These are phyloP conservation scores for Natator depressus DNA, from an alignment of 2,113 vertebrate genomes.

Conservation along the genomic window DNA sequence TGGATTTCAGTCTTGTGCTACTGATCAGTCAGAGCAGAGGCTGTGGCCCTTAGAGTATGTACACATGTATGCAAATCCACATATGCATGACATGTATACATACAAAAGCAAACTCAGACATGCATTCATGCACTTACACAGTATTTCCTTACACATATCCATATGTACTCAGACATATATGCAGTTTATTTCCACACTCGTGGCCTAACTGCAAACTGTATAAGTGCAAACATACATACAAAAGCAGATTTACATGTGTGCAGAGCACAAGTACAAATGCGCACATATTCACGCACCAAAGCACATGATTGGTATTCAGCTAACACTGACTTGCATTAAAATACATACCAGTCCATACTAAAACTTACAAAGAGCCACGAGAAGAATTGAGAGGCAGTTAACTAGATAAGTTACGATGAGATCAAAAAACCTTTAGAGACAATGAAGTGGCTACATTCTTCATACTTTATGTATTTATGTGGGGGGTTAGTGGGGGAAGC, in stretches of 20 bases:
- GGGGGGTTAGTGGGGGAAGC: constrained; percentile 41
- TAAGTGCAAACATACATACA: not conserved
- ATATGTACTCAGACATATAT: not conserved
- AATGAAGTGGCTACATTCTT: constrained; percentile 71
- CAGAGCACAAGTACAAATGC: not conserved
- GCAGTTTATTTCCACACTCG: not conserved
- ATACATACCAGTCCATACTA: constrained; percentile 53
- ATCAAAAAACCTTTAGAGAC: constrained; percentile 1
- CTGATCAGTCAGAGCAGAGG: not conserved
- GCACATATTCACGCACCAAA: constrained; percentile 5
- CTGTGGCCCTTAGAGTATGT: not conserved
- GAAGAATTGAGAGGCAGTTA: constrained; percentile 72
- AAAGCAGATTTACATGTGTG: constrained; percentile 5
- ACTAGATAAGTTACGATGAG: constrained; percentile 59
- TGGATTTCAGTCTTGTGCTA: not conserved
- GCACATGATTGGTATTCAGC: constrained; percentile 26
- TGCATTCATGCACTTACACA: not conserved
- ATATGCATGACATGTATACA: rapidly evolving
- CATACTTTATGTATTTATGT: constrained; percentile 39
- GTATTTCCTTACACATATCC: not conserved
- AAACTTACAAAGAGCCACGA: constrained; percentile 59
- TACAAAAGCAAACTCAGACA: not conserved
- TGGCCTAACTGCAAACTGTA: rapidly evolving
- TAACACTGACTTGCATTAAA: constrained; percentile 36
- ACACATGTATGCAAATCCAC: not conserved